These are phyloP conservation scores for Trachymyrmex septentrionalis DNA, from an alignment of 1,140 invertebrate species.

Conservation along the genomic window DNA sequence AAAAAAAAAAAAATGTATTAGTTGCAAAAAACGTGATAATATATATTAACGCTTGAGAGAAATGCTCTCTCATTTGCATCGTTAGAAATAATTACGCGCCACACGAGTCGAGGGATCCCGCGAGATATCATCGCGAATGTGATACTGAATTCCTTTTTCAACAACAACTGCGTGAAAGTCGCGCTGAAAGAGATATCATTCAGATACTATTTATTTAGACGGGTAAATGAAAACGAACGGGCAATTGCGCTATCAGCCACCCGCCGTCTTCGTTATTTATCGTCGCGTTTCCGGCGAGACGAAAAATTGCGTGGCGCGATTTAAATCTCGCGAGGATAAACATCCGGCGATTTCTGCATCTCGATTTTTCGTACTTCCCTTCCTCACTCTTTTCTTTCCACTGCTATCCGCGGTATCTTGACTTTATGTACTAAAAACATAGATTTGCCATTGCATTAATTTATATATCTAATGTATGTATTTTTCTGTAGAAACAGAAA, in stretches of 20 bases:
- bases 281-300: not conserved
- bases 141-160: slow-evolving; percentile 18
- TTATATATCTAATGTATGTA: too few species aligned
- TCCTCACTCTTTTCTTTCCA: too few species aligned
- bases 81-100: slow-evolving; percentile 44
- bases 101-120: not conserved
- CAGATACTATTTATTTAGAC: slow-evolving; percentile 27
- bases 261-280: slow-evolving; percentile 19
- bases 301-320: not conserved
- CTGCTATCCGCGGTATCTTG: not conserved
- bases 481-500: too few species aligned
- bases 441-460: too few species aligned
- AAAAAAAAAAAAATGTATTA: slow-evolving; percentile 41
- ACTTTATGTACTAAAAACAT: too few species aligned
- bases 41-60: not conserved
- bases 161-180: slow-evolving; percentile 51
- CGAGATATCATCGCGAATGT: slow-evolving; percentile 45
- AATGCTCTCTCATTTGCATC: slow-evolving; percentile 12
- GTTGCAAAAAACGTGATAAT: slow-evolving; percentile 16
- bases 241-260: not conserved
- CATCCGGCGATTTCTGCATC: not conserved
- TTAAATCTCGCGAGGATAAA: not conserved
- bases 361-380: not conserved
- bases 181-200: slow-evolving; percentile 9
- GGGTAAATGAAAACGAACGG: not conserved